Base-by-base conservation (phyloP, 2,113 vertebrate species). In the Nesogale talazaci region DNA sequence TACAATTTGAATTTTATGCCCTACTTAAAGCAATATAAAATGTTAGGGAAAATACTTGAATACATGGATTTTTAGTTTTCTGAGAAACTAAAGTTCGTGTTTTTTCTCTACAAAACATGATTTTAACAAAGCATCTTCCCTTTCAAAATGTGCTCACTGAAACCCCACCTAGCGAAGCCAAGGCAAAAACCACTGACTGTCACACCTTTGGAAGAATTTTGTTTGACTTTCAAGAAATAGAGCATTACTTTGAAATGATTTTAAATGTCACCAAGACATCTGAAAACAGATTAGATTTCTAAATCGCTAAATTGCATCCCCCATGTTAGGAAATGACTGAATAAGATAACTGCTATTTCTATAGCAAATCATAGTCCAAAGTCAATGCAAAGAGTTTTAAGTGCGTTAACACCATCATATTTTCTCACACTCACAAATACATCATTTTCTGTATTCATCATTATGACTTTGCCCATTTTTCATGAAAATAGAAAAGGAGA, bases 161-260 rank as follows among this genome's bases (percentile, higher is more conserved):
- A 85, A 29, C 80, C 8, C 90, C n/a, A 77, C 19, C 36, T 85
- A 81, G 3, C 90, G 25, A 91, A 76, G 52, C 1, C 16, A 0
- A 42, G 10, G 10, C 27, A 42, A 34, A 46, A 56, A 11, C 4
- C 46, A 52, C 46, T 11, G 46, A 52, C 46, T 52, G 46, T 83
- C 36, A 80, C 22, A 67, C 82, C 36, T 78, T 82, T 65, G 25
- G 15, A 88, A 93, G 29, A 83, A 83, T 57, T 85, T 72, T 82
- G 29, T 88, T 92, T 94, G 76, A 92, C 23, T 89, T 78, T 93
- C 17, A 92, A 83, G 29, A 88, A 82, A 89, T 15, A 86, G 82
- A 93, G 20, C 11, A 83, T 69, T 56, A 1, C 19, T 83, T 70
- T 74, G 67, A 96, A 91, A 87, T 75, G 2, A 91, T 74, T 79